Conservation (phyloP, 2,797 vertebrate species). For the Masticophis lateralis region DNA sequence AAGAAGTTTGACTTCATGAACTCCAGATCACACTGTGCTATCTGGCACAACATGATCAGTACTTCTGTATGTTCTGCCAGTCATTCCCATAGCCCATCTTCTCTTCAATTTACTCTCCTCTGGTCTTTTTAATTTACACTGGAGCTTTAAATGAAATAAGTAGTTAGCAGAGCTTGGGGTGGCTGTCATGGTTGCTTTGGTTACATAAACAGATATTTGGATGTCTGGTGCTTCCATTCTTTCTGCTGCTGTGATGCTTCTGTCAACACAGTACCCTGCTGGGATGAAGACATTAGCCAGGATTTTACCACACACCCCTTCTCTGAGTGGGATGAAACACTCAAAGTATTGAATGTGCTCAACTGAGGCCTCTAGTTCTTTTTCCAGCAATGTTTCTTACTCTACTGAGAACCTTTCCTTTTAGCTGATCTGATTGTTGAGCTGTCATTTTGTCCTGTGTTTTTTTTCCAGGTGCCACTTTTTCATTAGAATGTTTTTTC, state of each 20-base stretch:
- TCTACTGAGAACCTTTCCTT: neutral
- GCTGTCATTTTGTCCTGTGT: neutral
- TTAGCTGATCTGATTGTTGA: neutral
- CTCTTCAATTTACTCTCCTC: neutral
- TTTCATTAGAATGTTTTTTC: neutral
- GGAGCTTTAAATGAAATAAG: neutral
- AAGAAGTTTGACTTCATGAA: neutral
- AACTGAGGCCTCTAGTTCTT: neutral
- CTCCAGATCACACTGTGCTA: neutral
- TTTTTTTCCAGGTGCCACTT: neutral
- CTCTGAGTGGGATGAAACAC: neutral
- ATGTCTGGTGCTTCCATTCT: neutral
- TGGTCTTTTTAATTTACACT: neutral
- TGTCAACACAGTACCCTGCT: neutral
- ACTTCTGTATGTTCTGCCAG: neutral
- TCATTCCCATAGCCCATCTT: neutral
- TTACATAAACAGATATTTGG: neutral
- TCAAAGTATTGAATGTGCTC: neutral
- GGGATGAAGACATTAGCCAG: neutral
- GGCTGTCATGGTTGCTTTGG: neutral
- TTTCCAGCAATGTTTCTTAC: neutral
- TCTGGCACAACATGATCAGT: neutral
- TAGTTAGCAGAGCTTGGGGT: neutral
- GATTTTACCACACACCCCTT: neutral
- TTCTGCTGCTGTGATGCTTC: neutral